phyloP scores from a whole-genome alignment of 2,888 invertebrate species.

The Ornithoptera priamus region DNA sequence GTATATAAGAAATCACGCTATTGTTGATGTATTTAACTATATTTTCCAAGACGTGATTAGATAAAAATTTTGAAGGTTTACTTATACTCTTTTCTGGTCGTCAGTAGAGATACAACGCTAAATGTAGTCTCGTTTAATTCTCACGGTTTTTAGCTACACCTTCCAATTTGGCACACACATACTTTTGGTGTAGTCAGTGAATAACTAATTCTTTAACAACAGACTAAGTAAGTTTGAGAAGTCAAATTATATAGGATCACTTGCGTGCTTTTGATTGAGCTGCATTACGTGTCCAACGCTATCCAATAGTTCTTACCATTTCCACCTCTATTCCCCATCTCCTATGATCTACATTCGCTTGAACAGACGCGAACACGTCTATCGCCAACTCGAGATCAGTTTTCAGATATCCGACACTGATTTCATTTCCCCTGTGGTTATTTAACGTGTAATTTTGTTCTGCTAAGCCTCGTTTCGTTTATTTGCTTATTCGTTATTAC shows the following conservation, averaged over 20 bases:
- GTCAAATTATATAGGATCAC: constrained; percentile 11
- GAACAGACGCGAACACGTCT: not conserved
- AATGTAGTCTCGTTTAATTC: no score
- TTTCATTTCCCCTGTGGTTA: constrained; percentile 20
- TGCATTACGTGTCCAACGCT: constrained; percentile 14
- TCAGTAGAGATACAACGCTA: no score
- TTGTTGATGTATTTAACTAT: no score
- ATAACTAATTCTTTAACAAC: no score
- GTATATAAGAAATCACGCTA: no score
- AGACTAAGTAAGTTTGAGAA: no score
- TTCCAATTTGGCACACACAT: no score
- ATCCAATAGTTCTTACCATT: not conserved
- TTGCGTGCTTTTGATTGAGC: constrained; percentile 23
- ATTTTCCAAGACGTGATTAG: no score
- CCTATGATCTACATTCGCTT: not conserved
- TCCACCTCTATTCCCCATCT: not conserved
- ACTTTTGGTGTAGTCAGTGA: no score
- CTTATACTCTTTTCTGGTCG: no score
- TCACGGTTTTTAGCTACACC: no score
- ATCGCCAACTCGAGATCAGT: constrained; percentile 6
- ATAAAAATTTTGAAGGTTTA: no score
- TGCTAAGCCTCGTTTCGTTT: not conserved
- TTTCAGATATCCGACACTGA: constrained; percentile 16
- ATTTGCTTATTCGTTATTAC: not conserved
- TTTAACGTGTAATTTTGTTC: constrained; percentile 11